Base-by-base conservation (phyloP, 2,113 vertebrate species). In the Gopherus flavomarginatus region DNA sequence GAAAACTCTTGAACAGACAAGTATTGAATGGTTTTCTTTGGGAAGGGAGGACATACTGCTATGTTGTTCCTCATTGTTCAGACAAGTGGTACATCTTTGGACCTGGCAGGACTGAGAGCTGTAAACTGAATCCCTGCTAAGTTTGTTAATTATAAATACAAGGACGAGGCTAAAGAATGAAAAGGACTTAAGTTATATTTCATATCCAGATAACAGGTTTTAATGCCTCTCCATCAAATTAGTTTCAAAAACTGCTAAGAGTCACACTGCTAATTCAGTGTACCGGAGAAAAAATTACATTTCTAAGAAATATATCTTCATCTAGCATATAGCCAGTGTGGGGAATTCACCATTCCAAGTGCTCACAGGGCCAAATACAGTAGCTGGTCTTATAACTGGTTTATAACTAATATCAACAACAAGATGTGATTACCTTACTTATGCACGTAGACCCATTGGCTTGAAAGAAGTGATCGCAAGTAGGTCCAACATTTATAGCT, bases 401-500 rank as follows among this genome's bases (percentile, higher is more conserved):
- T 8, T 3, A 19, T 1, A 29, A 84, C 8, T 26, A 89, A 82
- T 92, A 42, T 11, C 5, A 1, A 57, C 2, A 31, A 81, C 7
- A 72, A 72, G 35, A 21, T 38, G 65, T 38, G 65, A 72, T 22
- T 19, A 2, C 17, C 19, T 81, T n/a, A 22, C 53, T 57, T 4
- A 0, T 1, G 17, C 77, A 84, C 56, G 69, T 4, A 0, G 8
- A 44, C 47, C 72, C 44, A 35, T 19, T 50, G 57, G 12, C 44
- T 38, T 27, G 83, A 75, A 90, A 85, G 83, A 44, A 26, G 1
- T 56, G 22, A 85, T 49, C 29, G 81, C 47, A 47, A 27, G 27
- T 47, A 72, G 75, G 44, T 26, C 4, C 0, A 0, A 38, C 44
- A 17, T 0, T 0, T 53, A 72, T 65, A 78, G 27, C 24, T 13